A percentile compares a stretch with the other conserved stretches of the same genome.
Conservation (phyloP, 2,113 vertebrate species). For the Bubalus kerabau region DNA sequence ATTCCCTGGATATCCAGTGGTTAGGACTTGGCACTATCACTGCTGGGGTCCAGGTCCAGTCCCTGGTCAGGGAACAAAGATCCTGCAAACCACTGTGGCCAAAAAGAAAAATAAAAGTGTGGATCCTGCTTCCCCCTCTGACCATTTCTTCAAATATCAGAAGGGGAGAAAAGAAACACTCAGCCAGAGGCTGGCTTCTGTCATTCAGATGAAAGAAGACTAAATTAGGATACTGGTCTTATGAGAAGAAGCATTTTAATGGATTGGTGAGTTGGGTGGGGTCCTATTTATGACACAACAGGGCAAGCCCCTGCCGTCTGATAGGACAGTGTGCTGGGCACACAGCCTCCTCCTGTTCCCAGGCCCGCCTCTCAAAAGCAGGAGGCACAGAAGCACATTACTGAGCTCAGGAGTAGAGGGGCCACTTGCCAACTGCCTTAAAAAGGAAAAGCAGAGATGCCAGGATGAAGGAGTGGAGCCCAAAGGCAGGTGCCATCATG, state of each 20-base stretch:
- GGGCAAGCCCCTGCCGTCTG: conserved; percentile 49
- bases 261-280: conserved; percentile 33
- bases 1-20: not conserved
- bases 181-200: not conserved
- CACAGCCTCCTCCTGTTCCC: not conserved
- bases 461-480: conserved; percentile 15
- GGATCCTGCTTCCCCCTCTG: not conserved
- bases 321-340: not conserved
- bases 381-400: not conserved
- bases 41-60: not conserved
- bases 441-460: conserved; percentile 18
- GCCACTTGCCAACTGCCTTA: not conserved
- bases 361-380: not conserved
- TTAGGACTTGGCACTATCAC: not conserved
- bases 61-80: not conserved
- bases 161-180: not conserved
- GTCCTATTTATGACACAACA: conserved; percentile 70
- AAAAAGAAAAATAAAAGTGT: not conserved
- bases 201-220: not conserved
- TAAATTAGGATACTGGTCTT: not conserved
- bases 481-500: not conserved
- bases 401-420: not conserved
- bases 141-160: conserved; percentile 12
- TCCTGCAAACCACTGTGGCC: not conserved
- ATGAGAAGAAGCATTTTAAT: not conserved